These are phyloP conservation scores for Pollimyrus isidori DNA, from an alignment of 2,113 vertebrate genomes.

Conservation along the genomic window DNA sequence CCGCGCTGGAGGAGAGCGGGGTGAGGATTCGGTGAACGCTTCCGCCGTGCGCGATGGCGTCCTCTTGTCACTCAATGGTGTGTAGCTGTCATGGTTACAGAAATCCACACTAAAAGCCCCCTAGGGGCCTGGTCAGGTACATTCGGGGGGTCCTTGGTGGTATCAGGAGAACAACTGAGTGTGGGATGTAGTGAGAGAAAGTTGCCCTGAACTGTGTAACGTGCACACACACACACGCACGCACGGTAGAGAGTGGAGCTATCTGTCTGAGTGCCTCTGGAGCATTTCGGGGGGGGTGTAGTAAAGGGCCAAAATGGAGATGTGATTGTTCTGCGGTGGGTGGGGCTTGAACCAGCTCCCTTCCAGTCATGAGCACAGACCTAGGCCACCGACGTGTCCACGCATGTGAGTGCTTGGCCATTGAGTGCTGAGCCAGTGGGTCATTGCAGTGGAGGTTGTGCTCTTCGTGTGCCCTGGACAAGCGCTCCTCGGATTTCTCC, in stretches of 20 bases:
- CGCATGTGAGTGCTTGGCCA: no score
- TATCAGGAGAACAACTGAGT: background rate
- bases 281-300: background rate
- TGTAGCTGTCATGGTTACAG: background rate
- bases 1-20: conserved; percentile 76
- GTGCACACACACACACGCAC: background rate
- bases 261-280: background rate
- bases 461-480: background rate
- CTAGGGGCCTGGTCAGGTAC: background rate
- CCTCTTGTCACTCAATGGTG: background rate
- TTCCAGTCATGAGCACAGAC: background rate
- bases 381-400: background rate
- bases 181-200: background rate
- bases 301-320: background rate
- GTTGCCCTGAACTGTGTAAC: background rate
- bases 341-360: background rate
- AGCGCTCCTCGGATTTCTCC: background rate
- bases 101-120: background rate
- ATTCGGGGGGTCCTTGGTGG: background rate
- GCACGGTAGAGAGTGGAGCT: background rate
- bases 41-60: background rate
- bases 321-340: background rate
- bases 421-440: background rate
- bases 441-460: background rate
- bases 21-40: conserved; percentile 54